Evolutionary conservation across 1,140 invertebrate species (phyloP), one percentile per base, ranked within the genome.

Genomic region (Drosophila varians): DNA sequence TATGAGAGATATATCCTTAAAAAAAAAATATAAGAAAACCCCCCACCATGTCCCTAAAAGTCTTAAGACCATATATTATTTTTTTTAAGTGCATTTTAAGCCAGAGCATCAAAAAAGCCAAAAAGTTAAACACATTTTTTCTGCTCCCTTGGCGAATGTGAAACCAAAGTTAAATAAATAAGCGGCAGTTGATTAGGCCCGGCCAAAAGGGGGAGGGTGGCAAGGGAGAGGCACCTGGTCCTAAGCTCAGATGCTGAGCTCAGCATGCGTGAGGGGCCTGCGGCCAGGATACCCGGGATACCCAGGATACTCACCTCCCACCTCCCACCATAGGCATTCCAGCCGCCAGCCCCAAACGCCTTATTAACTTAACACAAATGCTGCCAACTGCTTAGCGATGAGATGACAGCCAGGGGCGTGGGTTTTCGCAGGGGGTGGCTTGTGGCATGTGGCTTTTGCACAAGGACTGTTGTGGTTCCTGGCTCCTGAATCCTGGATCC

Each of bases 121-220:
- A 47, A 19, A 34, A 57, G 58, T 60, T 60, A 72, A 64, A 43
- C 47, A 64, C 49, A 77, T 69, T 42, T 47, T 25, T 70, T 70
- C 21, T 55, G 65, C 72, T 57, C 48, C 57, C 16, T 54, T 51
- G 72, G 66, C 53, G 51, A 83, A 82, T 82, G 70, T 77, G 78
- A 82, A 73, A 83, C 79, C 74, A 84, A 84, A 83, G 79, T 75
- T 84, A 83, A 83, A 84, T 75, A 75, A 83, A 84, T 84, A 84
- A 78, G 79, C 79, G 79, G 25, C 79, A 83, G 79, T 83, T 83
- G 79, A 83, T 83, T 83, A 78, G 78, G 79, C 70, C 25, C 26
- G 57, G 54, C 47, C 48, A 40, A n/a, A 9, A 19, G 38, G 12
- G n/a, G 18, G 23, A 26, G 14, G 40, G 34, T 2, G 1, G 4